phyloP scores from a whole-genome alignment of 2,888 invertebrate species.

The Choreutis nemorana region DNA sequence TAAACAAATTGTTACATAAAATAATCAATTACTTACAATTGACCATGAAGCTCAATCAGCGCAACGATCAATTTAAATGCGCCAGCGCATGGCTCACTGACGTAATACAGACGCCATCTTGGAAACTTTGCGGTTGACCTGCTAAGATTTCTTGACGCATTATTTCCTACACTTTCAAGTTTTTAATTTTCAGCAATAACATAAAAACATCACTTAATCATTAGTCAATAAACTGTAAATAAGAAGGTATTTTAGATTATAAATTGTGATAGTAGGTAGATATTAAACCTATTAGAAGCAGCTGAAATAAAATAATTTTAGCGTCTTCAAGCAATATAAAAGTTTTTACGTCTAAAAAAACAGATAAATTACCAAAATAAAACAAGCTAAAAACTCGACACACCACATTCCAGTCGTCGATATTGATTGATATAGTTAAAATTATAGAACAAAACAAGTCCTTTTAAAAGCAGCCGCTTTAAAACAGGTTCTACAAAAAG shows the following conservation, averaged over 20 bases:
- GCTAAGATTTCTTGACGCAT: no score
- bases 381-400: no score
- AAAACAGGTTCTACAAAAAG: constrained; percentile 32
- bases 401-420: no score
- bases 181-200: neutral
- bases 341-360: no score
- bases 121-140: constrained; percentile 11
- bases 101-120: constrained; percentile 35
- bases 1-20: constrained; percentile 10
- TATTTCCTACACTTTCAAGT: neutral
- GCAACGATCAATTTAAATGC: constrained; percentile 33
- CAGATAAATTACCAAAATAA: no score
- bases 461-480: constrained; percentile 11
- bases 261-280: neutral
- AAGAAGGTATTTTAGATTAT: neutral
- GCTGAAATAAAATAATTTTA: no score
- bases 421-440: no score
- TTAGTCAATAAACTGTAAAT: neutral
- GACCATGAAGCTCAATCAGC: constrained; percentile 41
- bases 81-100: constrained; percentile 22
- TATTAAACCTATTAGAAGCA: no score
- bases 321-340: no score
- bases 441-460: no score
- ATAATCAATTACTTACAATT: constrained; percentile 18
- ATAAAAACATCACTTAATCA: neutral